A percentile compares a stretch with the other conserved stretches of the same genome.
Conservation (phyloP, 2,113 vertebrate genomes). For the Melanocharis versteri region DNA sequence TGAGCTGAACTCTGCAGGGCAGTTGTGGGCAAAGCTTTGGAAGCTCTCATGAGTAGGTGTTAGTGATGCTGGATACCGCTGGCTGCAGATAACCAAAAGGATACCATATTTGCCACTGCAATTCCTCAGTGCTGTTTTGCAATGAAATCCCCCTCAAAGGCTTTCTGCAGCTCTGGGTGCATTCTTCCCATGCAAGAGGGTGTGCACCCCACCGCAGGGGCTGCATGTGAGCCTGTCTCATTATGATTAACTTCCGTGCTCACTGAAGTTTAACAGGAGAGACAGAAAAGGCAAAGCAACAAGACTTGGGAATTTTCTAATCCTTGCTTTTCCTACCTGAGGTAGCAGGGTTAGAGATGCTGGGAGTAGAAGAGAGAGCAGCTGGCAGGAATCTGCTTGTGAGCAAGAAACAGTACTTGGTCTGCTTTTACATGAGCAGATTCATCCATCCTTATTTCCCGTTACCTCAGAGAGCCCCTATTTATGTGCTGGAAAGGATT, state of each 20-base stretch:
- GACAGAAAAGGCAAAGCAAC: background rate
- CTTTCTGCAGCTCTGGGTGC: background rate
- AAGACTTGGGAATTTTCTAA: background rate
- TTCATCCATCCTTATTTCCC: background rate
- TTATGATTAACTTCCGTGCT: background rate
- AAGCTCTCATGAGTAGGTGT: background rate
- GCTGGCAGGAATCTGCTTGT: background rate
- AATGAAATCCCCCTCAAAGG: background rate
- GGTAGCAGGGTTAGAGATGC: background rate
- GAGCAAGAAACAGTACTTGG: background rate
- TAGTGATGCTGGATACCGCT: background rate
- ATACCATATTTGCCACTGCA: accelerated
- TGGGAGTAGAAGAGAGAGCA: background rate
- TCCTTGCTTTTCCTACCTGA: background rate
- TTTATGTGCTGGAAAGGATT: conserved; percentile 21
- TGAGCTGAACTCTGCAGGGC: background rate
- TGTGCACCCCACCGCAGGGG: background rate
- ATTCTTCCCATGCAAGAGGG: accelerated
- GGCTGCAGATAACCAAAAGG: background rate
- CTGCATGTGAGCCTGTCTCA: accelerated
- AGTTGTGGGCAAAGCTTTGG: background rate
- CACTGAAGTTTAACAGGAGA: background rate
- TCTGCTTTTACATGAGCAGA: background rate
- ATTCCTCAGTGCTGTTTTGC: background rate
- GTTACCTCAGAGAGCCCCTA: background rate